A percentile compares a stretch with the other conserved stretches of the same genome.
phyloP scores from a whole-genome alignment of 2,797 vertebrate genomes.

The Lepus oiostolus region DNA sequence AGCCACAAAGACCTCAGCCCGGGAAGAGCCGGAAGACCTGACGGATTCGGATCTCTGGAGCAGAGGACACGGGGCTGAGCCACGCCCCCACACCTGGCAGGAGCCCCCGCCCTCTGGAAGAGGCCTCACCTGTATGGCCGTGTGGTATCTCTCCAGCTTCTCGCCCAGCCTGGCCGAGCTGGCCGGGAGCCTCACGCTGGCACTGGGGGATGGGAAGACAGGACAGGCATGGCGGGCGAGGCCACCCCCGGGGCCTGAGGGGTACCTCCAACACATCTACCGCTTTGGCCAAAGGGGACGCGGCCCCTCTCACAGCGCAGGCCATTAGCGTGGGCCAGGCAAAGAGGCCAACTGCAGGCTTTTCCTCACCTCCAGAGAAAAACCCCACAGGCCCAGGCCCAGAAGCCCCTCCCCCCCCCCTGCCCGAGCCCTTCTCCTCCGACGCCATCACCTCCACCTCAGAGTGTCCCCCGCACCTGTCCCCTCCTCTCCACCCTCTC shows the following conservation, averaged over 20 bases:
- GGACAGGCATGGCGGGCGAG: not conserved
- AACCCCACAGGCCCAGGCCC: not conserved
- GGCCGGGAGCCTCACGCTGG: conserved; percentile 92
- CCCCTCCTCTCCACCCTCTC: not conserved
- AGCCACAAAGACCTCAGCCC: conserved; percentile 89
- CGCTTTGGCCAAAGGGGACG: not conserved
- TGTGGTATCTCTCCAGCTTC: conserved; percentile 94
- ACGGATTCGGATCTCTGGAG: conserved; percentile 91
- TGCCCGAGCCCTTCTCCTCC: not conserved
- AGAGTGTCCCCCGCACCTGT: not conserved
- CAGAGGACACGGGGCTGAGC: not conserved
- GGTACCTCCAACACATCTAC: not conserved
- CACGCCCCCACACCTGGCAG: rapidly evolving
- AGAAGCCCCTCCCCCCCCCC: not conserved
- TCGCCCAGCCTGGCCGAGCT: conserved; percentile 91
- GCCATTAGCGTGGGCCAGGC: rapidly evolving
- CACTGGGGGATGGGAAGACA: conserved; percentile 85
- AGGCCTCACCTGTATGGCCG: conserved; percentile 92
- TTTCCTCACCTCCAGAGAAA: not conserved
- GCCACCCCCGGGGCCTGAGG: not conserved
- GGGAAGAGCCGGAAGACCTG: conserved; percentile 87
- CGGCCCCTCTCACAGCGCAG: rapidly evolving
- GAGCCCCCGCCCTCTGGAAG: rapidly evolving
- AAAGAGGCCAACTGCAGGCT: not conserved
- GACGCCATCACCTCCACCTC: not conserved